Evolutionary conservation across 2,888 invertebrate genomes (phyloP).

Genomic region (Hecatera dysodea): DNA sequence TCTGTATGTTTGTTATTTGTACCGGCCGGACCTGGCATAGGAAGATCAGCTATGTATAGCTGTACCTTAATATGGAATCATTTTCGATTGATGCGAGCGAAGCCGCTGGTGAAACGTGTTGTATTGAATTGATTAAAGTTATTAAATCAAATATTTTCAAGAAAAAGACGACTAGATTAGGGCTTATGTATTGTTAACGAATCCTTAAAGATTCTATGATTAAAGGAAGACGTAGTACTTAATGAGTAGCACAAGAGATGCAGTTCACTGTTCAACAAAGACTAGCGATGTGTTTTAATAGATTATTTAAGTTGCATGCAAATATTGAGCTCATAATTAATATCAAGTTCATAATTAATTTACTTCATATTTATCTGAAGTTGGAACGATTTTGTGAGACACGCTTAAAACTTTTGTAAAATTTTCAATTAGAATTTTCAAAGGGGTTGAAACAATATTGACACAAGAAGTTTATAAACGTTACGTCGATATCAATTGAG

Average conservation of each 20-base stretch:
- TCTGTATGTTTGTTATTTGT: too few species aligned
- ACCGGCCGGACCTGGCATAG: too few species aligned
- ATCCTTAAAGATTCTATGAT: constrained; percentile 4
- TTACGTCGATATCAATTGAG: constrained; percentile 34
- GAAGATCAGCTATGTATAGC: too few species aligned
- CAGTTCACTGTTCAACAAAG: constrained; percentile 22
- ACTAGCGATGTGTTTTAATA: neutral
- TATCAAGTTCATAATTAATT: constrained; percentile 47
- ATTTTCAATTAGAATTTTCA: constrained; percentile 47
- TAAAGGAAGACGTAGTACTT: neutral
- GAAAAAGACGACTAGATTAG: too few species aligned
- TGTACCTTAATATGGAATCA: too few species aligned
- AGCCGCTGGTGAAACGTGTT: too few species aligned
- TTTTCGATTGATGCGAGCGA: too few species aligned
- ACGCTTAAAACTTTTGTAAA: constrained; percentile 34
- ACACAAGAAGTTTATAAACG: constrained; percentile 48
- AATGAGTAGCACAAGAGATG: constrained; percentile 8
- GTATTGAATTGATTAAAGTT: too few species aligned
- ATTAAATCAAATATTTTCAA: too few species aligned
- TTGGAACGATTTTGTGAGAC: constrained; percentile 29
- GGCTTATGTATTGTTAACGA: neutral
- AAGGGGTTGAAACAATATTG: constrained; percentile 39
- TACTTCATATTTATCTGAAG: constrained; percentile 46
- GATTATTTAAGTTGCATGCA: constrained; percentile 13
- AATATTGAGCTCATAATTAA: constrained; percentile 22